Evolutionary conservation across 2,113 vertebrate genomes (phyloP).

Genomic region (Halichoeres trimaculatus): DNA sequence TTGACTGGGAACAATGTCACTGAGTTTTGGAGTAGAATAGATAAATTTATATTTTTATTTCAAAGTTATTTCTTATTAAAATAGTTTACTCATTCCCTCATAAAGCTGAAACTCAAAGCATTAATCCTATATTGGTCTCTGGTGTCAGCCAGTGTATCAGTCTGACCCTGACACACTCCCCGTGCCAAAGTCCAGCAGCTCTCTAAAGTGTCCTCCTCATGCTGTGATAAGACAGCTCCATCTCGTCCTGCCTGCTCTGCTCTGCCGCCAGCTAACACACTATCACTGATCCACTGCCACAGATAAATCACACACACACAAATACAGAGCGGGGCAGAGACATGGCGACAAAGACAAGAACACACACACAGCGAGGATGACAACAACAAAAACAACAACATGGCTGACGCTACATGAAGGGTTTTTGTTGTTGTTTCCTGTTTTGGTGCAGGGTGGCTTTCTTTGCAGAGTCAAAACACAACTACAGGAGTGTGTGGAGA

Average conservation of each 20-base stretch:
- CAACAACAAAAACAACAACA: constrained; percentile 63
- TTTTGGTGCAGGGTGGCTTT: constrained; percentile 66
- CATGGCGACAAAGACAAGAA: constrained; percentile 36
- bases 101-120: not conserved
- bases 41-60: no score
- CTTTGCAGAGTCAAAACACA: constrained; percentile 82
- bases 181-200: constrained; percentile 37
- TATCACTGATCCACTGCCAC: constrained; percentile 62
- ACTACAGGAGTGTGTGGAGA: constrained; percentile 27
- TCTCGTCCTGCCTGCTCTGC: constrained; percentile 47
- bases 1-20: no score
- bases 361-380: constrained; percentile 38
- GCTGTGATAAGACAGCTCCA: constrained; percentile 58
- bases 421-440: constrained; percentile 62
- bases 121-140: not conserved
- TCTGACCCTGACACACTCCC: not conserved
- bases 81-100: no score
- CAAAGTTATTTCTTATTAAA: no score
- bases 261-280: constrained; percentile 68
- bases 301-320: constrained; percentile 63
- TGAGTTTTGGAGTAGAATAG: no score
- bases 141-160: not conserved
- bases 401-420: constrained; percentile 40
- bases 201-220: constrained; percentile 39
- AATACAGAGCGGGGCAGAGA: constrained; percentile 4